Percentiles rank a stretch among this genome's conserved stretches.
phyloP scores from a whole-genome alignment of 2,888 invertebrate genomes.

The Tenthredo notha region DNA sequence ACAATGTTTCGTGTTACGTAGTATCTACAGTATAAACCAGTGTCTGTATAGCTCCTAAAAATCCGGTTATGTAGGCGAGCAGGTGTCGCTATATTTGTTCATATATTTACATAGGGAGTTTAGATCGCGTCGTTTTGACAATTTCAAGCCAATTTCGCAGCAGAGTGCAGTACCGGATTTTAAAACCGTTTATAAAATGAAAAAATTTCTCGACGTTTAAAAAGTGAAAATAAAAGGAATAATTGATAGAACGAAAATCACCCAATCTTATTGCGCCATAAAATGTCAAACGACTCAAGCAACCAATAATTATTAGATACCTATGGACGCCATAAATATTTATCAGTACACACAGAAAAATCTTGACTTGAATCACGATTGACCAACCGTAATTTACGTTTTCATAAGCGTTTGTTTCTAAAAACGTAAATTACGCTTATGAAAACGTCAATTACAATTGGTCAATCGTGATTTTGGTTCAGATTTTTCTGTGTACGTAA shows the following conservation, averaged over 20 bases:
- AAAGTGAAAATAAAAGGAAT: not conserved
- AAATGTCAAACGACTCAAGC: not conserved
- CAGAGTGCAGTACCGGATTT: slow-evolving; percentile 3
- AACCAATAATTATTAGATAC: too few species aligned
- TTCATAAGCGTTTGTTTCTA: too few species aligned
- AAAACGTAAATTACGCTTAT: too few species aligned
- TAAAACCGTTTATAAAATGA: not conserved
- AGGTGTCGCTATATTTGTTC: not conserved
- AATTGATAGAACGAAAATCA: not conserved
- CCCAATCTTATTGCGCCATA: not conserved
- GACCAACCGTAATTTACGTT: too few species aligned
- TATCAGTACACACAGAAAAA: too few species aligned
- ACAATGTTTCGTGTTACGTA: not conserved
- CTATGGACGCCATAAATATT: too few species aligned
- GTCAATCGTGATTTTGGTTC: too few species aligned
- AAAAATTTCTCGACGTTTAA: not conserved
- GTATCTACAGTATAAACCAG: slow-evolving; percentile 9
- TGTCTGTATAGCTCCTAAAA: slow-evolving; percentile 2
- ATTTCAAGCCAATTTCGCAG: slow-evolving; percentile 27
- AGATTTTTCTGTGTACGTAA: too few species aligned
- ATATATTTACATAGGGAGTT: slow-evolving; percentile 8
- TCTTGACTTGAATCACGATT: too few species aligned
- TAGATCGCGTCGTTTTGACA: slow-evolving; percentile 18
- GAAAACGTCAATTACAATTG: too few species aligned
- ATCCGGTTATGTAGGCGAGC: slow-evolving; percentile 4